These are phyloP conservation scores for Gymnoscopelus microlampas DNA, from an alignment of 2,797 vertebrate genomes.

Conservation along the genomic window DNA sequence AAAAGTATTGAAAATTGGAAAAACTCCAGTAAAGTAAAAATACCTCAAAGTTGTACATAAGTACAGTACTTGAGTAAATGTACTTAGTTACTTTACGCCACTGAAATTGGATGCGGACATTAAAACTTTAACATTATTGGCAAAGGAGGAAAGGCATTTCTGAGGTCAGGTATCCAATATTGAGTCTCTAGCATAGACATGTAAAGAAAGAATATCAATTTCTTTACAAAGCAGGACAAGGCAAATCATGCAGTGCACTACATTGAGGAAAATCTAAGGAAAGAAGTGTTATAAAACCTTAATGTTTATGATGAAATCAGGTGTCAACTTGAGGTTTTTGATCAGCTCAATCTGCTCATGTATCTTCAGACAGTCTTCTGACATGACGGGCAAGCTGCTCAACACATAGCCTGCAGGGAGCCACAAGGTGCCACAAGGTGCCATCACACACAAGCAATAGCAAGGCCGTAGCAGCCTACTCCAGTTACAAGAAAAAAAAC, in stretches of 20 bases:
- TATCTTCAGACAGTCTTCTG: constrained; percentile 83
- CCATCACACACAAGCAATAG: constrained; percentile 13
- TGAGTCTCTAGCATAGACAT: background rate
- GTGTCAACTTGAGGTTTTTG: constrained; percentile 85
- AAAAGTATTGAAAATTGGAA: too few relatives aligned
- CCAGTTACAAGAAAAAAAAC: background rate
- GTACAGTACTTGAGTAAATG: too few relatives aligned
- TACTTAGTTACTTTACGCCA: too few relatives aligned
- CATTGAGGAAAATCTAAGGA: background rate
- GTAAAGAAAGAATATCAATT: background rate
- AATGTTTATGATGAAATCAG: constrained; percentile 95
- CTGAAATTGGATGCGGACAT: too few relatives aligned
- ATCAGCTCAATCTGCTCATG: constrained; percentile 88
- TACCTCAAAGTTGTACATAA: too few relatives aligned
- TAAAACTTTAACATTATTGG: background rate
- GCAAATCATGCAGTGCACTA: background rate
- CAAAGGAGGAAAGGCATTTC: background rate
- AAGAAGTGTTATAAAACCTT: constrained; percentile 82
- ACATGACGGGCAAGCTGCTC: constrained; percentile 89
- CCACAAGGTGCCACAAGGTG: constrained; percentile 29
- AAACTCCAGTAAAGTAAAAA: too few relatives aligned
- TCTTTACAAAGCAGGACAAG: background rate
- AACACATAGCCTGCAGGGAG: constrained; percentile 89
- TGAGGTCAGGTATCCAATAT: background rate
- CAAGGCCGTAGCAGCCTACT: constrained; percentile 5